These are phyloP conservation scores for Paraplagusia blochii DNA, from an alignment of 2,113 vertebrate species.

Conservation along the genomic window DNA sequence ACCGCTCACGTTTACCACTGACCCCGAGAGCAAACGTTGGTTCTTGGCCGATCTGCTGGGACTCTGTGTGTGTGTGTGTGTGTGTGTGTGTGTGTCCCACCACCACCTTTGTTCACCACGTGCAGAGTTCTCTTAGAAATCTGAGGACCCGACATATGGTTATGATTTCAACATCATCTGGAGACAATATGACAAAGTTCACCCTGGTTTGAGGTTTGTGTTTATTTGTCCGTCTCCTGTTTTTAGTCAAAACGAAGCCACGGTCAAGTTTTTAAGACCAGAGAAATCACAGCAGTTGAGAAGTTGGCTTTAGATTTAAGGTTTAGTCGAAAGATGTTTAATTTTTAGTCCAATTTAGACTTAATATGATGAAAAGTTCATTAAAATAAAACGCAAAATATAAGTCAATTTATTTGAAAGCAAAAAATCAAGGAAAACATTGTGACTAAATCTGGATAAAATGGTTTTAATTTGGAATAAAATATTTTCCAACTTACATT, in stretches of 20 bases:
- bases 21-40: slow-evolving; percentile 40
- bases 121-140: slow-evolving; percentile 52
- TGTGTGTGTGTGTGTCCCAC: slow-evolving; percentile 28
- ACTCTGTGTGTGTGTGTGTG: slow-evolving; percentile 9
- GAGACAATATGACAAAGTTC: slow-evolving; percentile 55
- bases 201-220: slow-evolving; percentile 24
- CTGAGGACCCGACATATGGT: slow-evolving; percentile 65
- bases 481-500: too few relatives aligned
- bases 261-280: too few relatives aligned
- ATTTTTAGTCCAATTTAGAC: too few relatives aligned
- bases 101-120: slow-evolving; percentile 37
- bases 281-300: too few relatives aligned
- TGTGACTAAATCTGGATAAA: too few relatives aligned
- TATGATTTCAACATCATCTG: slow-evolving; percentile 72
- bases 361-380: too few relatives aligned
- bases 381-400: too few relatives aligned
- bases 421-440: too few relatives aligned
- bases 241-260: background rate
- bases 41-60: slow-evolving; percentile 28
- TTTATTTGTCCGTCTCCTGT: background rate
- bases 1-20: slow-evolving; percentile 60
- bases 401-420: too few relatives aligned
- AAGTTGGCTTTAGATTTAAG: too few relatives aligned
- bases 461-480: too few relatives aligned
- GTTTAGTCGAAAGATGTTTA: too few relatives aligned